phyloP scores from a whole-genome alignment of 2,113 vertebrate genomes.

The Mesocricetus auratus region DNA sequence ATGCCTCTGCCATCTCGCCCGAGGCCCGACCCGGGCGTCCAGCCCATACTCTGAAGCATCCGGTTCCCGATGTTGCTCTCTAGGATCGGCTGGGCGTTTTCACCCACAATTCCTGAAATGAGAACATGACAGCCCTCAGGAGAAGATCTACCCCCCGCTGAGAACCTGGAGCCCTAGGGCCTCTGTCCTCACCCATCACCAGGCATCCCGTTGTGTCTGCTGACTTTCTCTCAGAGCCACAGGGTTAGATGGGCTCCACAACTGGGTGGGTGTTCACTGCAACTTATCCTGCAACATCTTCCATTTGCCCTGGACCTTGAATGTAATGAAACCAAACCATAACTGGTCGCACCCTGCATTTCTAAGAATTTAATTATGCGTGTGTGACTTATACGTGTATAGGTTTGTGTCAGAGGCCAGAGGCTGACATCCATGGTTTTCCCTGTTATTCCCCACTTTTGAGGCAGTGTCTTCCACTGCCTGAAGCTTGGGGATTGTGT shows the following conservation, averaged over 20 bases:
- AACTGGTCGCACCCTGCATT: not conserved
- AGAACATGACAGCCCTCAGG: slow-evolving; percentile 79
- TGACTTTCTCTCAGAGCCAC: not conserved
- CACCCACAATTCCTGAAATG: slow-evolving; percentile 92
- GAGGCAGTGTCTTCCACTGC: not conserved
- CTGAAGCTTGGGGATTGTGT: not conserved
- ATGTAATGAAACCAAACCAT: not conserved
- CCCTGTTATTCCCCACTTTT: not conserved
- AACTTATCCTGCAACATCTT: not conserved
- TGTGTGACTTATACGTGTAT: no score
- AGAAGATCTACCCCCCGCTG: slow-evolving; percentile 76
- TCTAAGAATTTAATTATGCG: not conserved
- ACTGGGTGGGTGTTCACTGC: not conserved
- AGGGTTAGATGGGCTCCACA: not conserved
- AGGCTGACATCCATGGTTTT: not conserved
- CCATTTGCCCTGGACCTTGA: not conserved
- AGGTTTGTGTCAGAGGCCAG: not conserved
- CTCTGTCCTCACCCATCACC: not conserved
- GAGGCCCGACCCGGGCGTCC: slow-evolving; percentile 95
- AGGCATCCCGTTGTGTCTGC: not conserved
- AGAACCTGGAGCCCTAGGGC: not conserved
- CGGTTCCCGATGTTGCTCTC: slow-evolving; percentile 96
- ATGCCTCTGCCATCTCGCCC: slow-evolving; percentile 96
- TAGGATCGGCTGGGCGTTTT: slow-evolving; percentile 92
- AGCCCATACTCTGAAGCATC: slow-evolving; percentile 98